Evolutionary conservation across 2,113 vertebrate genomes (phyloP), one percentile per base, ranked within the genome.

Genomic region (Odontophorus gujanensis): DNA sequence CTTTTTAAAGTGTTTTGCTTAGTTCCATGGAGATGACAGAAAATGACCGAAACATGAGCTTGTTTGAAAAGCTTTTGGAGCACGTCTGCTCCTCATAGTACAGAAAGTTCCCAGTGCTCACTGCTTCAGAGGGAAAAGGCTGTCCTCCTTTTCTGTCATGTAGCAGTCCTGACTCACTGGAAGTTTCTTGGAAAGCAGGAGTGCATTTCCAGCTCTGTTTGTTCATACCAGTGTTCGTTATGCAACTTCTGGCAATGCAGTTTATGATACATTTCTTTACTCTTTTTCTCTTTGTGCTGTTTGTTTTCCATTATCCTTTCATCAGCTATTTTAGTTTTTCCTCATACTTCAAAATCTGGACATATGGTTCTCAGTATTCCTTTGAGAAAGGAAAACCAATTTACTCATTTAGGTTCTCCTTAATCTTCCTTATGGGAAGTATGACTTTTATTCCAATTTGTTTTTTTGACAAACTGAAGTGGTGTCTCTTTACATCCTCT

Each of bases 181-280:
- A 93, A 57, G 68, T 63, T 92, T 89, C 89, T 87, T 96, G 87
- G 91, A 95, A 91, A 97, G 82, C 36, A 78, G 85, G 34, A 89
- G 24, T 43, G 45, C 59, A 36, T 73, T 92, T 89, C 65, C 75
- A 57, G 68, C 71, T 88, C 79, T 83, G 32, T 87, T 93, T 96
- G 75, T 93, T 82, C 87, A n/a, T 66, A 74, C 87, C 87, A 92
- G 62, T 0, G 2, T 69, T 42, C 36, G 65, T 92, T 95, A 92
- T 57, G 47, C 85, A 96, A 93, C 53, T 91, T 83, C 32, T 94
- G 91, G 87, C 85, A 94, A 42, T 6, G 67, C 15, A 2, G 0
- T 71, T 85, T 87, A n/a, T 74, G 74, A 83, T 4, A 38, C 38
- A 72, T 83, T 96, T 87, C 72, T 77, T 95, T 73, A 80, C 47